These are phyloP conservation scores for Diorhabda sublineata DNA, from an alignment of 1,140 invertebrate species.

Conservation along the genomic window DNA sequence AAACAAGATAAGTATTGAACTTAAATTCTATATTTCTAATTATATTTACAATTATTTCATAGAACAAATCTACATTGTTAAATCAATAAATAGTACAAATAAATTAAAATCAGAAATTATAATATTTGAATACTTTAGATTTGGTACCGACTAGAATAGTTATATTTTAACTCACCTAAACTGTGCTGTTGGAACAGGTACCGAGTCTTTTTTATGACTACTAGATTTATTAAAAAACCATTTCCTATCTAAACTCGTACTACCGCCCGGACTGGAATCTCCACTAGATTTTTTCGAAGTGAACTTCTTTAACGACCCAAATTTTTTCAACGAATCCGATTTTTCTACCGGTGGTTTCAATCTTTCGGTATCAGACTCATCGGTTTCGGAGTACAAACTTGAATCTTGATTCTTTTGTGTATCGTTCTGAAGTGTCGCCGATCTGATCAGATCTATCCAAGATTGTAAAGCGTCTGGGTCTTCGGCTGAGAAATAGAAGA, in stretches of 20 bases:
- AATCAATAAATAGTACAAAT: too few species aligned
- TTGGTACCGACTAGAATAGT: constrained; percentile 27
- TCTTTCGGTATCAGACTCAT: constrained; percentile 67
- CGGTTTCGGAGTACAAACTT: constrained; percentile 75
- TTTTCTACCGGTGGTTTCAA: constrained; percentile 40
- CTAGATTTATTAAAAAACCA: constrained; percentile 55
- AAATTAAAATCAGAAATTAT: too few species aligned
- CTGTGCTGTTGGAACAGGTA: constrained; percentile 72
- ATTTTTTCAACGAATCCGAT: constrained; percentile 48
- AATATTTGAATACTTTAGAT: too few species aligned
- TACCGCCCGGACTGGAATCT: constrained; percentile 39
- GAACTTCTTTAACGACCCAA: constrained; percentile 67
- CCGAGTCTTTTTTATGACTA: constrained; percentile 50
- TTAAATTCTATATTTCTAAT: too few species aligned
- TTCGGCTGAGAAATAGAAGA: constrained; percentile 87
- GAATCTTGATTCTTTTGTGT: constrained; percentile 41
- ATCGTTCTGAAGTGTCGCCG: constrained; percentile 60
- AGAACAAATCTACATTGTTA: too few species aligned
- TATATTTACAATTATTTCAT: too few species aligned
- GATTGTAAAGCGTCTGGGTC: constrained; percentile 65
- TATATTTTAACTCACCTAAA: constrained; percentile 52
- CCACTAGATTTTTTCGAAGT: constrained; percentile 49
- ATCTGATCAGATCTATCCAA: constrained; percentile 69
- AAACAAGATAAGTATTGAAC: too few species aligned
- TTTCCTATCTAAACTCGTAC: constrained; percentile 69